These are phyloP conservation scores for Meda fulgida DNA, from an alignment of 2,797 vertebrate genomes.

Conservation along the genomic window DNA sequence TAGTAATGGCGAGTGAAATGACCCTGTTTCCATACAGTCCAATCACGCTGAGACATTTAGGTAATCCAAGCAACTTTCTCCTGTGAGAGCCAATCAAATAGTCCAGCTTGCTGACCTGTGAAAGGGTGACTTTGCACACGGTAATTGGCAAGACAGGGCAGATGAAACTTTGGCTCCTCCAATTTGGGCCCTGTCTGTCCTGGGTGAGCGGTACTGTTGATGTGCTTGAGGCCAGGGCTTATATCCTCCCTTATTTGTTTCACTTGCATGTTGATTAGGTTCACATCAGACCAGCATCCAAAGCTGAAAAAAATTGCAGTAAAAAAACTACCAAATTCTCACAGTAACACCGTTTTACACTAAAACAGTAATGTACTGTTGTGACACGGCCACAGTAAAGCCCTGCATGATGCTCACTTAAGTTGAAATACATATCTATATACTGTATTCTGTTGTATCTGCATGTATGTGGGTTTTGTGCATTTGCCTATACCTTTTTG, in stretches of 20 bases:
- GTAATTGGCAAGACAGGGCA: conserved; percentile 17
- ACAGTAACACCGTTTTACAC: background rate
- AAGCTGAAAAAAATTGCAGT: background rate
- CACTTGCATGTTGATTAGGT: background rate
- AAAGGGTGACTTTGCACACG: conserved; percentile 34
- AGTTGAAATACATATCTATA: too few relatives aligned
- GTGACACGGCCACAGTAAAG: too few relatives aligned
- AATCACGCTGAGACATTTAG: conserved; percentile 37
- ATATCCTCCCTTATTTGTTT: background rate
- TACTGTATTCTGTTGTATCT: too few relatives aligned
- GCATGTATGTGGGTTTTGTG: too few relatives aligned
- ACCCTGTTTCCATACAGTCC: conserved; percentile 21
- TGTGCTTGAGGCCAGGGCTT: background rate
- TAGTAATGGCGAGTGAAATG: conserved; percentile 28
- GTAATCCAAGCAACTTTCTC: conserved; percentile 45
- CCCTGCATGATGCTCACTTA: too few relatives aligned
- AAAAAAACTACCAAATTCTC: background rate
- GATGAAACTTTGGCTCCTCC: background rate
- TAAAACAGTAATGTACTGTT: background rate
- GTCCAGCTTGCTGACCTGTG: conserved; percentile 29
- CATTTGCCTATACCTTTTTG: too few relatives aligned
- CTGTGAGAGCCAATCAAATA: conserved; percentile 1
- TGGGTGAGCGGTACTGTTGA: background rate
- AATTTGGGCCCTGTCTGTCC: background rate
- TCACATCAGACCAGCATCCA: background rate